Percentiles rank a stretch among this genome's conserved stretches.
These are phyloP conservation scores for Athetis lepigone DNA, from an alignment of 2,888 invertebrate species.

Conservation along the genomic window DNA sequence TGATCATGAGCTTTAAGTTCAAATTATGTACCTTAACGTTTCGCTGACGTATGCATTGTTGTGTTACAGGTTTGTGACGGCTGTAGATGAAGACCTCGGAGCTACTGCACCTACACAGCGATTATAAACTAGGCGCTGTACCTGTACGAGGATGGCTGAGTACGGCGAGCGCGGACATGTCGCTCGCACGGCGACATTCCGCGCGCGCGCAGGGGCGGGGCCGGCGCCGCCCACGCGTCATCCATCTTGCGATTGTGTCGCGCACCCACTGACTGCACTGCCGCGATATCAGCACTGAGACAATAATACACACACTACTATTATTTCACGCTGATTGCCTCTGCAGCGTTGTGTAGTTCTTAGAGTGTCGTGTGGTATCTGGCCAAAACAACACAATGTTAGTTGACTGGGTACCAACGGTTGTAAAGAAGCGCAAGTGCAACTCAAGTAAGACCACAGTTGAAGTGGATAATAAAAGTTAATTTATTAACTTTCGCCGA, in stretches of 20 bases:
- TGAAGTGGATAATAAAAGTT: background rate
- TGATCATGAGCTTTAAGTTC: background rate
- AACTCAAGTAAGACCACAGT: background rate
- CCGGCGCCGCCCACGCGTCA: slow-evolving; percentile 55
- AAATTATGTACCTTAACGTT: background rate
- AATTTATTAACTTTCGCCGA: too few species aligned
- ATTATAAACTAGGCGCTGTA: background rate
- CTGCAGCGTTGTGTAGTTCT: background rate
- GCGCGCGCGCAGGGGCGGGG: slow-evolving; percentile 55
- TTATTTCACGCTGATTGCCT: background rate
- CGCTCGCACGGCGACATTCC: slow-evolving; percentile 22
- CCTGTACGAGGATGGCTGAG: slow-evolving; percentile 14
- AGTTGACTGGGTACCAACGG: background rate
- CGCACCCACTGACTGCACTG: slow-evolving; percentile 36
- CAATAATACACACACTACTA: background rate
- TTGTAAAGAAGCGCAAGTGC: background rate
- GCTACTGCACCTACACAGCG: background rate
- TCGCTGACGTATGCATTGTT: background rate
- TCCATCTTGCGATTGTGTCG: slow-evolving; percentile 59
- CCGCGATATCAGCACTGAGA: slow-evolving; percentile 11
- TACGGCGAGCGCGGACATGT: slow-evolving; percentile 4
- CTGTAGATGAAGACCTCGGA: background rate
- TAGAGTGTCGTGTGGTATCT: background rate
- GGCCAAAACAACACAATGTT: background rate
- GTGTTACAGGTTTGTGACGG: background rate